Evolutionary conservation across 2,797 vertebrate genomes (phyloP), one percentile per base, ranked within the genome.

Genomic region (Manis javanica): DNA sequence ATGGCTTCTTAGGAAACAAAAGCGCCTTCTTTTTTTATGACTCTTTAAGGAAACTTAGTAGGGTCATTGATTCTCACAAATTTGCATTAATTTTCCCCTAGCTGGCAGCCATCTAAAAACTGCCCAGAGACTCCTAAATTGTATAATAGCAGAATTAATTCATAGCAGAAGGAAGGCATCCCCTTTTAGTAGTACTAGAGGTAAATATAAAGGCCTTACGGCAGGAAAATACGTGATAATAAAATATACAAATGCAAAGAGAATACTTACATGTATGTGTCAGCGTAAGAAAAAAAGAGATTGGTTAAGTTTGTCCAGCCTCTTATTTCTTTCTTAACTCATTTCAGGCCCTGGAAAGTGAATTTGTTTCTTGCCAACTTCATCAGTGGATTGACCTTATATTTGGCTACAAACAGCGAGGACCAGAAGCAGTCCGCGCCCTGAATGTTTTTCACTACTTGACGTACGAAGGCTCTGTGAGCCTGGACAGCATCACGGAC

Each of bases 311-410:
- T 24, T 78, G 18, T 39, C 42, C 9, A 26, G 10, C 57, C 51
- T 68, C 59, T 87, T 34, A 90, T 89, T 92, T 96, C 6, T 63
- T 79, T 89, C 63, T 97, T 97, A 63, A 91, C 57, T 93, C 69
- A 85, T 98, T 98, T 95, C 99, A 99, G 99, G 99, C 99, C 96
- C 98, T 99, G 98, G 99, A 99, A 98, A 99, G 99, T 19, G 99
- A 99, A 98, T 99, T 99, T 99, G 99, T 99, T 97, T 99, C 99
- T 95, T 99, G 99, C 99, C 99, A 99, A 31, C 99, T 99, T 97
- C 99, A 99, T 98, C 99, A 99, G 98, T 99, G 99, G 99, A 99
- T 99, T 98, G 99, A 99, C 98, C 99, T 99, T 98, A 99, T 99
- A 99, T 99, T 99, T 98, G 99, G 99, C 98, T 99, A 99, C 98